These are phyloP conservation scores for Carduelis carduelis DNA, from an alignment of 2,797 vertebrate genomes.

Conservation along the genomic window DNA sequence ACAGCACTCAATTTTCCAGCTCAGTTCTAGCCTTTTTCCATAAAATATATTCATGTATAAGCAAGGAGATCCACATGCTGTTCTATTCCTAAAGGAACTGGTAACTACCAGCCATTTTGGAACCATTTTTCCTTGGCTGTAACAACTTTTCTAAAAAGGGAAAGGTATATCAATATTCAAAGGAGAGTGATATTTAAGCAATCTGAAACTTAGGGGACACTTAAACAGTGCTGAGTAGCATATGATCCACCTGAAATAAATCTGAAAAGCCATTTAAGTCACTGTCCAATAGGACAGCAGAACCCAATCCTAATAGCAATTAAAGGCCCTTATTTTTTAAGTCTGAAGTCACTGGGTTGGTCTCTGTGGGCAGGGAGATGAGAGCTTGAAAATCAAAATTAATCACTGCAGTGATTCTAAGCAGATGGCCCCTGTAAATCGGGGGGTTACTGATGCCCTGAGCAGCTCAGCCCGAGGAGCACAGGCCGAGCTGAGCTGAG, in stretches of 20 bases:
- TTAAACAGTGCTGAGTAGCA: neutral
- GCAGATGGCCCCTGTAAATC: neutral
- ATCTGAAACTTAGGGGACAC: conserved; percentile 47
- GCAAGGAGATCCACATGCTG: neutral
- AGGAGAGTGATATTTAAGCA: conserved; percentile 37
- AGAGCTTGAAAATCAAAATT: neutral
- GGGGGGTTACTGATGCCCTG: neutral
- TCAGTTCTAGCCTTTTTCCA: neutral
- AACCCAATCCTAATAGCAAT: neutral
- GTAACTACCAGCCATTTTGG: neutral
- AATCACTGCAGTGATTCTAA: neutral
- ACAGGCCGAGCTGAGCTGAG: neutral
- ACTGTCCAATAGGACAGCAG: neutral
- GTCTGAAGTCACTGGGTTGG: neutral
- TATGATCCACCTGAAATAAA: neutral
- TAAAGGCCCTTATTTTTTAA: neutral
- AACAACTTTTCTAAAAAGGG: neutral
- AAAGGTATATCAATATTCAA: conserved; percentile 45
- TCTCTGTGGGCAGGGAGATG: neutral
- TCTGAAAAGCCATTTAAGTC: neutral
- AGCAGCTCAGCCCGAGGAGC: neutral
- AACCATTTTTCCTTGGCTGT: neutral
- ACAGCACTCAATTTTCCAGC: neutral
- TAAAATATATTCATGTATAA: neutral
- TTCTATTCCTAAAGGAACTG: neutral